phyloP scores from a whole-genome alignment of 2,113 vertebrate genomes.

The Chaetura pelagica region DNA sequence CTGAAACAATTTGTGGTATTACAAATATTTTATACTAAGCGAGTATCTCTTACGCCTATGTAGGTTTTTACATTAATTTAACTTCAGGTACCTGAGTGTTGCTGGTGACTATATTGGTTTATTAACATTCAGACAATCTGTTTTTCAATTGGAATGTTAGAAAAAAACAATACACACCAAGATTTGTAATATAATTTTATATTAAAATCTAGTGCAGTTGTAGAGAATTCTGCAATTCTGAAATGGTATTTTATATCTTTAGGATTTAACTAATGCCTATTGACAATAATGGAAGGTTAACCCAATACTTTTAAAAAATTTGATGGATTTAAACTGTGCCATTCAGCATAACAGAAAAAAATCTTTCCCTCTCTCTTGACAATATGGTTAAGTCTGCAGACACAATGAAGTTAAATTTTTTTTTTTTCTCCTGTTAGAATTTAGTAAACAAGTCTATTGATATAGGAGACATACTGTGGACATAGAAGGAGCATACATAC shows the following conservation, averaged over 20 bases:
- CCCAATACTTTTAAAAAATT: neutral
- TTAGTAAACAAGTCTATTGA: neutral
- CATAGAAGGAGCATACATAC: fast-evolving
- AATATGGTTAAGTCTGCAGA: neutral
- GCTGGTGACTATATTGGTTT: neutral
- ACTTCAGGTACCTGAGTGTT: neutral
- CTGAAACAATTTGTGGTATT: neutral
- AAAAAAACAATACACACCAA: neutral
- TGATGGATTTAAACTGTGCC: neutral
- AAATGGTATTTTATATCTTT: neutral
- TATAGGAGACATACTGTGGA: neutral
- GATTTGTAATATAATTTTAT: neutral
- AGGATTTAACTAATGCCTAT: neutral
- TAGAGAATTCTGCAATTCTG: neutral
- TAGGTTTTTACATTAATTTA: neutral
- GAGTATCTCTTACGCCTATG: neutral
- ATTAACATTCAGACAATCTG: neutral
- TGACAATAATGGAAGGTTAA: neutral
- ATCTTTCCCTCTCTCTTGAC: neutral
- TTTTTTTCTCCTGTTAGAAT: neutral
- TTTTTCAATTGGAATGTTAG: neutral
- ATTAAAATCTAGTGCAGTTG: neutral
- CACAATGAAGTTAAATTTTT: neutral
- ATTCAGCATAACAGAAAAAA: neutral
- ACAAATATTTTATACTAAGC: neutral